Evolutionary conservation across 2,888 invertebrate species (phyloP).

Genomic region (Selenia dentaria): DNA sequence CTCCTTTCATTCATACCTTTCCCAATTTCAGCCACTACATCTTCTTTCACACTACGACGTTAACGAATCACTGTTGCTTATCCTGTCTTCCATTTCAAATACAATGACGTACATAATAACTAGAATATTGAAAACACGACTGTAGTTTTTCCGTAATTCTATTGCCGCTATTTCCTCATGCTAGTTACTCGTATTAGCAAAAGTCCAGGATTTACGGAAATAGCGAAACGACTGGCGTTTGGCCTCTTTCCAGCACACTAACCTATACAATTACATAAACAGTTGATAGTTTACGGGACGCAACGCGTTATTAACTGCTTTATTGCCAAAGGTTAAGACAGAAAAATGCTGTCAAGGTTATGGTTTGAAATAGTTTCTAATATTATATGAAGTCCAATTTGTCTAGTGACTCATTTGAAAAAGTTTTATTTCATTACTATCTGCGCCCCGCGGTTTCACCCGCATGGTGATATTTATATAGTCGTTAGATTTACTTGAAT

Average conservation of each 20-base stretch:
- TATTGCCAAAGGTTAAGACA: slow-evolving; percentile 9
- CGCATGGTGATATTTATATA: too few species aligned
- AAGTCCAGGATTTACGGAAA: slow-evolving; percentile 59
- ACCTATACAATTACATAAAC: slow-evolving; percentile 9
- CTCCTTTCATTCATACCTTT: too few species aligned
- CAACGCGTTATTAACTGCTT: slow-evolving; percentile 11
- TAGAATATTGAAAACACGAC: not conserved
- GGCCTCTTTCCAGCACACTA: slow-evolving; percentile 42
- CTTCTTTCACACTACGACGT: too few species aligned
- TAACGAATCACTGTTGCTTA: too few species aligned
- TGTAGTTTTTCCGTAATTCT: slow-evolving; percentile 1
- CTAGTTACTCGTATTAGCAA: slow-evolving; percentile 28
- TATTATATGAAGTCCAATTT: too few species aligned
- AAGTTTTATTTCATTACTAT: too few species aligned
- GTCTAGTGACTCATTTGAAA: too few species aligned
- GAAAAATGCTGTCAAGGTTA: slow-evolving; percentile 10
- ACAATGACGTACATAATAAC: too few species aligned
- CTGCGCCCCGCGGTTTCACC: too few species aligned
- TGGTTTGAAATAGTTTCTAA: slow-evolving; percentile 2
- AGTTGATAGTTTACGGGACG: slow-evolving; percentile 14
- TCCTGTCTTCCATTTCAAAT: too few species aligned
- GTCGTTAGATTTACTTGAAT: too few species aligned
- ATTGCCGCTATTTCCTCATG: slow-evolving; percentile 2
- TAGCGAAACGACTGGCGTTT: slow-evolving; percentile 58
- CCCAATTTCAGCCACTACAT: too few species aligned